Base-by-base conservation (phyloP, 2,888 invertebrate genomes). In the Pyrocoelia pectoralis region DNA sequence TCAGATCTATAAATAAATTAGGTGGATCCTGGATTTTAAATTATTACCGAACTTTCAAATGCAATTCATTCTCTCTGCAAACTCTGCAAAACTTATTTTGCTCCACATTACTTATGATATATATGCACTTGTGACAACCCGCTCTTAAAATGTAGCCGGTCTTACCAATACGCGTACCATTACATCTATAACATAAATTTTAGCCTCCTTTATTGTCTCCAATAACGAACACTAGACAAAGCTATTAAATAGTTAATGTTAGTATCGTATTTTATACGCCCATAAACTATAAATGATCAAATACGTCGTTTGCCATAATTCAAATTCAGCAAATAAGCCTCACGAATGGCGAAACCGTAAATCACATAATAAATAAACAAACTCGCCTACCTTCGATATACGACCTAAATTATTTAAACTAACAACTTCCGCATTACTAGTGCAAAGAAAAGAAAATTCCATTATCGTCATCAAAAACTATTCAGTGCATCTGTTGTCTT, bases 401-500 rank as follows among this genome's bases (percentile, higher is more conserved):
- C 24, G 24, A 24, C 9, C 33, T 33, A 33, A 33, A 33, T 33
- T 33, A 33, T 33, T 33, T 33, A n/a, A n/a, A n/a, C n/a, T n/a
- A n/a, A n/a, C n/a, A n/a, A n/a, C n/a, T n/a, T n/a, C n/a, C n/a
- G n/a, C n/a, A n/a, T n/a, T n/a, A n/a, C n/a, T n/a, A n/a, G n/a
- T n/a, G n/a, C 33, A 33, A n/a, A 33, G 9, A 33, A 33, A 33
- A n/a, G n/a, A 33, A 33, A 17, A 46, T 41, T 13, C 13, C 2
- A 41, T 41, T 41, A 41, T 41, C n/a, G n/a, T 38, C 10, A 38
- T n/a, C n/a, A 24, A 6, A 13, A 8, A 46, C 46, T 46, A 17
- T 49, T 50, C 15, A 15, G 51, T 56, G 56, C 56, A 61, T 56
- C 61, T 56, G 61, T 61, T 61, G 61, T 61, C 61, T 61, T 60